Percentiles rank a stretch among this genome's conserved stretches.
Conservation (phyloP, 1,140 invertebrate species). For the Drosophila ficusphila region DNA sequence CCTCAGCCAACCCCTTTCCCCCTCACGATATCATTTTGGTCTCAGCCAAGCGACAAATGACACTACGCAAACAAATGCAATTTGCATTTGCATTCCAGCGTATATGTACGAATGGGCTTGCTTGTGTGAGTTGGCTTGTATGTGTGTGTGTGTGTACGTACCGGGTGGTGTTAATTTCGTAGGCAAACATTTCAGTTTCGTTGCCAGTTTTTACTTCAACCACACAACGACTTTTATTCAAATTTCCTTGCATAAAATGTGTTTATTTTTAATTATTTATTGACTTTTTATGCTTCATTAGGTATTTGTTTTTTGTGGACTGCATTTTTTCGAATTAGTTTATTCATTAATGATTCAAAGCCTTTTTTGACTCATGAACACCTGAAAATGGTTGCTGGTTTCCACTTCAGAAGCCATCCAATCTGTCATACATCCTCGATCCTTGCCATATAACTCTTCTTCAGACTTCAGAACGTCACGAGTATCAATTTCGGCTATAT, state of each 20-base stretch:
- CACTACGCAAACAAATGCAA: conserved; percentile 55
- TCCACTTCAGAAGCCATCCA: background rate
- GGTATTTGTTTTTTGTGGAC: background rate
- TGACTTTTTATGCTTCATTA: background rate
- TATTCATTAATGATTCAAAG: background rate
- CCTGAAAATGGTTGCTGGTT: background rate
- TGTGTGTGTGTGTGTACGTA: background rate
- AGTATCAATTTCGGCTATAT: conserved; percentile 5
- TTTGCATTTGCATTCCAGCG: conserved; percentile 39
- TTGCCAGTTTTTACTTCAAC: conserved; percentile 20
- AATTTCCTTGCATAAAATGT: background rate
- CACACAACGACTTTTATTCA: background rate
- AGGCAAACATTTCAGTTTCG: conserved; percentile 21
- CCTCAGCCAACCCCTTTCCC: background rate
- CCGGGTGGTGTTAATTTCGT: conserved; percentile 21
- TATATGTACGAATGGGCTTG: background rate
- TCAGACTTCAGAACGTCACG: conserved; percentile 1
- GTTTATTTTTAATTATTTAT: background rate
- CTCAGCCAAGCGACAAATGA: conserved; percentile 43
- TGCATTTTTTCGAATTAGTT: too few species aligned
- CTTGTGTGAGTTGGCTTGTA: background rate
- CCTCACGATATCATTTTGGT: background rate
- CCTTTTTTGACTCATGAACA: too few species aligned
- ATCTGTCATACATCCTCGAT: background rate
- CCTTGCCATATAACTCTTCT: background rate